A percentile compares a stretch with the other conserved stretches of the same genome.
Evolutionary conservation across 2,888 invertebrate genomes (phyloP).

Genomic region (Acrocyrtus sp.): DNA sequence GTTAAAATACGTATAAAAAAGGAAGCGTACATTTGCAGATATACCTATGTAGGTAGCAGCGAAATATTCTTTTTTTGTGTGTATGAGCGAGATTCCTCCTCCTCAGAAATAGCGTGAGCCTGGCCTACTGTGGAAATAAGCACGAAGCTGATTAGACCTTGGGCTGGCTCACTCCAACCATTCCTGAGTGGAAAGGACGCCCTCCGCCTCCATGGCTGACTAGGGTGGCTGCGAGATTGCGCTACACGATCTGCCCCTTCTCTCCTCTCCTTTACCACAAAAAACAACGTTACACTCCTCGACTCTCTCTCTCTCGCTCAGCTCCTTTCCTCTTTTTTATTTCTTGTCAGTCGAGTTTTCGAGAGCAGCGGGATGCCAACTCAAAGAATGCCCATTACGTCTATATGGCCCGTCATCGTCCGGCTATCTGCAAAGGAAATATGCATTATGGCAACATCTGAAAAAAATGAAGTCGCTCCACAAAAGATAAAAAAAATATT

Average conservation of each 20-base stretch:
- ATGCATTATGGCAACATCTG: not conserved
- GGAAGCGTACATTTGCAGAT: too few species aligned
- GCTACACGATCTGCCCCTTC: constrained; percentile 39
- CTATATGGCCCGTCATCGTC: not conserved
- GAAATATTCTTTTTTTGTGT: not conserved
- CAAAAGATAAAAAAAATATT: constrained; percentile 2
- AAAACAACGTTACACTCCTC: not conserved
- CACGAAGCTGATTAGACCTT: constrained; percentile 54
- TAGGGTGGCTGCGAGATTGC: constrained; percentile 55
- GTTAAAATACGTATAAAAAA: not conserved
- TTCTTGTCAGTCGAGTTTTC: constrained; percentile 45
- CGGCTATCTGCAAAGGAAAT: not conserved
- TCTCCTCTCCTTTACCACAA: constrained; percentile 10
- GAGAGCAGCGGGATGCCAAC: constrained; percentile 54
- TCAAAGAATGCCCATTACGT: constrained; percentile 10
- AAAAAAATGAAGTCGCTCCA: not conserved
- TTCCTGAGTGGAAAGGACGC: constrained; percentile 52
- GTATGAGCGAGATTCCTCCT: constrained; percentile 46
- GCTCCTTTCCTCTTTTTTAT: constrained; percentile 7
- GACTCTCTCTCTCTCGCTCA: not conserved
- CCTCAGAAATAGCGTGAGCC: constrained; percentile 38
- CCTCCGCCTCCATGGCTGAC: constrained; percentile 55
- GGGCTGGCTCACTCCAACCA: constrained; percentile 50
- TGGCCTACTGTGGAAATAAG: constrained; percentile 52
- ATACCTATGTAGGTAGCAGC: not conserved